Evolutionary conservation across 1,140 invertebrate genomes (phyloP).

Genomic region (Neomicropteryx cornuta): DNA sequence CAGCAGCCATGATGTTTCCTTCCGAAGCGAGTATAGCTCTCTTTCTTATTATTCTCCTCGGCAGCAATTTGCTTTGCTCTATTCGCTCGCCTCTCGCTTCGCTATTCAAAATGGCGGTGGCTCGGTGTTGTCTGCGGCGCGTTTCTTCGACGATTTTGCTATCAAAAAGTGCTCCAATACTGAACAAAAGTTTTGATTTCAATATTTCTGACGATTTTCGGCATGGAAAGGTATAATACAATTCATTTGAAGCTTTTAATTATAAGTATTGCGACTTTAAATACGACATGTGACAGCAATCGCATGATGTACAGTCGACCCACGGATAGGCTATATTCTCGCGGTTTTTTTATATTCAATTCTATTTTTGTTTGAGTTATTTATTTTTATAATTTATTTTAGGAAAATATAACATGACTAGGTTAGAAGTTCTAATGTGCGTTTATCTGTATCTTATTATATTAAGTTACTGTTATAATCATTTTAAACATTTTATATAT

Average conservation of each 20-base stretch:
- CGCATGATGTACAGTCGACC: slow-evolving; percentile 28
- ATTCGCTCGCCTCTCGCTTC: slow-evolving; percentile 40
- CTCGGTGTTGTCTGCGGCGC: slow-evolving; percentile 37
- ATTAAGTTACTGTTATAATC: no score
- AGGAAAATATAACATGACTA: neutral
- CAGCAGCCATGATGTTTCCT: slow-evolving; percentile 44
- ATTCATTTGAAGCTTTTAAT: no score
- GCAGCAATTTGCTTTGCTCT: slow-evolving; percentile 26
- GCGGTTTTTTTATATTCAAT: slow-evolving; percentile 3
- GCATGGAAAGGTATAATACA: no score
- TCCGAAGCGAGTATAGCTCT: slow-evolving; percentile 39
- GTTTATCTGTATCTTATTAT: neutral
- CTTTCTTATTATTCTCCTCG: slow-evolving; percentile 18
- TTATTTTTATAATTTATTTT: slow-evolving; percentile 1
- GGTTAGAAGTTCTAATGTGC: neutral
- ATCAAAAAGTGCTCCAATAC: slow-evolving; percentile 31
- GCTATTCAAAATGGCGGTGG: slow-evolving; percentile 44
- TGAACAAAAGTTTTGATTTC: slow-evolving; percentile 33
- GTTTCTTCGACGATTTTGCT: slow-evolving; percentile 34
- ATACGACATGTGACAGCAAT: slow-evolving; percentile 40
- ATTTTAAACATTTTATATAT: no score
- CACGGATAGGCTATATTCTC: slow-evolving; percentile 7
- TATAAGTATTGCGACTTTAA: slow-evolving; percentile 33
- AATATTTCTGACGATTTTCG: no score
- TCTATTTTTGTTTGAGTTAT: slow-evolving; percentile 23